Base-by-base conservation (phyloP, 2,888 invertebrate species). In the Tridacna gigas region DNA sequence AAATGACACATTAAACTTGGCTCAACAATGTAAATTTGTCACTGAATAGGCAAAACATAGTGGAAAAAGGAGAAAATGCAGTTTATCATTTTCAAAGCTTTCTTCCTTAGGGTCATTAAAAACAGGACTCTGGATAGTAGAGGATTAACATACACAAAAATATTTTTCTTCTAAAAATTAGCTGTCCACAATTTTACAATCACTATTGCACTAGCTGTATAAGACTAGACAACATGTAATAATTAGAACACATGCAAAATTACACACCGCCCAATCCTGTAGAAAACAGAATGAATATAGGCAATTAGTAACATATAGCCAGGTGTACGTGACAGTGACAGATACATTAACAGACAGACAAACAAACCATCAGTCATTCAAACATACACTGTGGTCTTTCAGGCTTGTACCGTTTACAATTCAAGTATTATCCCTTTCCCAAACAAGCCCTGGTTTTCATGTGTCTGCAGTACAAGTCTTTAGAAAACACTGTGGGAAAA, bases 231-330 rank as follows among this genome's bases (percentile, higher is more conserved):
- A 66, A 66, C 66, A 28, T 66, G 2, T 45, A 37, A 45, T 20
- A 45, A 7, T 37, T 69, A 69, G 69, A 69, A 18, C 45, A 69
- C 74, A 74, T 74, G 74, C 74, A 71, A 45, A 37, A 37, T 79
- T 86, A 86, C 85, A 86, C 80, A 86, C 85, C 85, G 75, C 82
- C 85, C 85, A 86, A 22, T 86, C 85, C 85, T 86, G 85, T 67
- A 63, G 77, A 71, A 74, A 48, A 71, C 76, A 77, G 56, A 45
- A 45, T 20, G 20, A 47, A 45, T 18, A 69, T 45, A 74, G 15
- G 66, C 12, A 75, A 80, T 69, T 69, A 69, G 69, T 69, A 45
- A 69, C 0, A 69, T 20, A 69, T n/a, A 69, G 37, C 2, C 37
- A 37, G 37, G 7, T 37, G 7, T 37, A 4, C 7, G 7, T 67